phyloP scores from a whole-genome alignment of 2,888 invertebrate genomes.

The Danaus chrysippus region DNA sequence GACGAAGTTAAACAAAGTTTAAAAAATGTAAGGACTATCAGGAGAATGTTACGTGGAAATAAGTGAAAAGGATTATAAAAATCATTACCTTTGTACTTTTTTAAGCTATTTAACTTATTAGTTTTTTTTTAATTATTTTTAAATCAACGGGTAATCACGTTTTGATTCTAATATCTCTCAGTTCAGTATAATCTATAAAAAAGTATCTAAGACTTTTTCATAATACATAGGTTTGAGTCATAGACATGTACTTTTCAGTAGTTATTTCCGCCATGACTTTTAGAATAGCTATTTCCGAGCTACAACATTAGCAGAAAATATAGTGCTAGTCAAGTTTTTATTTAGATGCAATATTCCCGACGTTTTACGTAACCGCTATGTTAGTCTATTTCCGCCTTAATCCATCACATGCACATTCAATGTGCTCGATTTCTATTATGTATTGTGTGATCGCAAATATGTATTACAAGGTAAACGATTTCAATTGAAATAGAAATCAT shows the following conservation, averaged over 20 bases:
- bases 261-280: conserved; percentile 3
- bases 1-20: too few relatives aligned
- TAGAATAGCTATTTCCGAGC: background rate
- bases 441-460: conserved; percentile 5
- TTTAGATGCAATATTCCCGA: background rate
- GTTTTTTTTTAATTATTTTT: too few relatives aligned
- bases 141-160: too few relatives aligned
- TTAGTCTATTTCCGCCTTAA: conserved; percentile 4
- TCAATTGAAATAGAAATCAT: background rate
- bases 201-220: background rate
- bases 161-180: too few relatives aligned
- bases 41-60: too few relatives aligned
- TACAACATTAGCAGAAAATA: background rate
- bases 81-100: too few relatives aligned
- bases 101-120: too few relatives aligned
- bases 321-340: background rate
- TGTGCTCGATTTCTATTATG: conserved; percentile 6
- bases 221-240: background rate
- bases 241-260: background rate
- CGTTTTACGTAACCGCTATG: conserved; percentile 2
- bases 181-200: background rate
- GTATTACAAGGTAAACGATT: conserved; percentile 1
- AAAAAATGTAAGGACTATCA: too few relatives aligned
- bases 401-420: conserved; percentile 1
- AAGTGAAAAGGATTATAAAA: too few relatives aligned